phyloP scores from a whole-genome alignment of 2,888 invertebrate species.

The Cyrtodaria siliqua region DNA sequence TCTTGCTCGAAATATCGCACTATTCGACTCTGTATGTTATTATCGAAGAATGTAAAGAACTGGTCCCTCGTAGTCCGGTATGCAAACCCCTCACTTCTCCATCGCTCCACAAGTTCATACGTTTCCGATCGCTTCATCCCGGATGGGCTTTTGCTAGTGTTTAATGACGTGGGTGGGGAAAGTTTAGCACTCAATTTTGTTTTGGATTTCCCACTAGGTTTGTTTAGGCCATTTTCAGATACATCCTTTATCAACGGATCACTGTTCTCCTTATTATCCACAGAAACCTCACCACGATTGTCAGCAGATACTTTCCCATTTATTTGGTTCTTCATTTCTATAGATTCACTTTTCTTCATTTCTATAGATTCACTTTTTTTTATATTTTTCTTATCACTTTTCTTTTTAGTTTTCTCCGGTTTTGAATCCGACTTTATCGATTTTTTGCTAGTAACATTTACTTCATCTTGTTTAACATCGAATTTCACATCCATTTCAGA shows the following conservation, averaged over 20 bases:
- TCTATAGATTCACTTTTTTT: constrained; percentile 53
- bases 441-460: constrained; percentile 15
- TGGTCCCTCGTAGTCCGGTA: constrained; percentile 55
- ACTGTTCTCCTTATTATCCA: constrained; percentile 59
- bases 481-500: constrained; percentile 38
- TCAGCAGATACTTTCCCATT: constrained; percentile 37
- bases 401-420: constrained; percentile 30
- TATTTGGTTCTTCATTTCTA: constrained; percentile 53
- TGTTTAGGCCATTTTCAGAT: constrained; percentile 38
- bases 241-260: constrained; percentile 49
- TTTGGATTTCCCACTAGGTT: constrained; percentile 14
- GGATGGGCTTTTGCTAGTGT: constrained; percentile 25
- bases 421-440: constrained; percentile 35
- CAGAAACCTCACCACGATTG: constrained; percentile 1
- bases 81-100: constrained; percentile 60
- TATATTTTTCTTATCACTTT: constrained; percentile 20
- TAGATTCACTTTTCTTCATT: constrained; percentile 34
- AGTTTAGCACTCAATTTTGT: constrained; percentile 22
- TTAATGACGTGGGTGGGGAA: constrained; percentile 52
- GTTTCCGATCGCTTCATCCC: constrained; percentile 60
- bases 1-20: constrained; percentile 84
- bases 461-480: constrained; percentile 37
- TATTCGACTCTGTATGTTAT: constrained; percentile 70
- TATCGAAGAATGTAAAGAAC: constrained; percentile 68
- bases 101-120: constrained; percentile 61